Evolutionary conservation across 2,113 vertebrate species (phyloP).

Genomic region (Perca fluviatilis): DNA sequence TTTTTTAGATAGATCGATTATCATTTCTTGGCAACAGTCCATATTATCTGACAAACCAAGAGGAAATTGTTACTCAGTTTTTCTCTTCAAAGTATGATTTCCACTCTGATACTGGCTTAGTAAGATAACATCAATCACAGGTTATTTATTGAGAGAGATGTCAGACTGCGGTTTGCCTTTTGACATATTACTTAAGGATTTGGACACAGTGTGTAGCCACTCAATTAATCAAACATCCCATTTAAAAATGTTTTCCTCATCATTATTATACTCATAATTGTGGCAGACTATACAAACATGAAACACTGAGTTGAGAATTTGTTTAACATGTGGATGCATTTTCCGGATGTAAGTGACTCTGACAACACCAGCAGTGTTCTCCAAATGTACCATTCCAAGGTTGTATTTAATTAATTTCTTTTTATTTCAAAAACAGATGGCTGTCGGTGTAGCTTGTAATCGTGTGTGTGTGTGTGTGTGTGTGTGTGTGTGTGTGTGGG

Average conservation of each 20-base stretch:
- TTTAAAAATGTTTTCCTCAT: not conserved
- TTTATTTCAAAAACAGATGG: constrained; percentile 19
- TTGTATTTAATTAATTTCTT: constrained; percentile 23
- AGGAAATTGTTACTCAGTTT: constrained; percentile 56
- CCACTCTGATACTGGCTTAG: not conserved
- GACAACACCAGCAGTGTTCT: constrained; percentile 17
- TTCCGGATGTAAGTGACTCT: not conserved
- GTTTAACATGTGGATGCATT: not conserved
- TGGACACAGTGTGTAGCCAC: constrained; percentile 1
- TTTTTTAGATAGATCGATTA: constrained; percentile 54
- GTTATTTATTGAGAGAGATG: constrained; percentile 27
- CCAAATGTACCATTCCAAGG: constrained; percentile 3
- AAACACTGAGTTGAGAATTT: not conserved
- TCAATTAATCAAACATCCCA: constrained; percentile 14
- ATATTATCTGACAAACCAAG: constrained; percentile 44
- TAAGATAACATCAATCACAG: not conserved
- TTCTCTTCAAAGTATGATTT: constrained; percentile 17
- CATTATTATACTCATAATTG: too few relatives aligned
- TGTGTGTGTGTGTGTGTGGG: constrained; percentile 1
- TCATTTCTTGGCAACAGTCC: constrained; percentile 44
- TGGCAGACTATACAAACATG: not conserved
- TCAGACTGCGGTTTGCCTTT: not conserved
- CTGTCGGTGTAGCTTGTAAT: not conserved
- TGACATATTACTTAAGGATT: constrained; percentile 30
- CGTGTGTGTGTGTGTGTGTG: not conserved